Percentiles rank a stretch among this genome's conserved stretches.
phyloP scores from a whole-genome alignment of 2,888 invertebrate species.

The Dusona sp. region DNA sequence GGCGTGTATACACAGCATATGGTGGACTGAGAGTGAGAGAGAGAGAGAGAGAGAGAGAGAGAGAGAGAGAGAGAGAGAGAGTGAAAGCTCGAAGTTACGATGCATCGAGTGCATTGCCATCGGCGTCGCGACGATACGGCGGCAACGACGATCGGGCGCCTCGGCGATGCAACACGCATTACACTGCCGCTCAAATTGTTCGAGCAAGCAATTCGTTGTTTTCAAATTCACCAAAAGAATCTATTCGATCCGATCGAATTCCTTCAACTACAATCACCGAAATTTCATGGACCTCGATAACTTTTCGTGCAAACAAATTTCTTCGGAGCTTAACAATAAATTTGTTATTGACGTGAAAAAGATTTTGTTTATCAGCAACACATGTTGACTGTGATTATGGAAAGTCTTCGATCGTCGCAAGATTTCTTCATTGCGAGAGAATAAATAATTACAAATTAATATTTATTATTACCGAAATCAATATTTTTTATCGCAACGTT shows the following conservation, averaged over 20 bases:
- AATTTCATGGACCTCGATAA: conserved; percentile 1
- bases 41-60: conserved; percentile 39
- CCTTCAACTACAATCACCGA: not conserved
- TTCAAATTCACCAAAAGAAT: not conserved
- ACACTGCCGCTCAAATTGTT: conserved; percentile 7
- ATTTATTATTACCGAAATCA: too few relatives aligned
- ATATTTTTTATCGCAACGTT: not conserved
- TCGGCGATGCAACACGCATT: conserved; percentile 45
- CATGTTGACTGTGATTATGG: not conserved
- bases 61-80: conserved; percentile 25
- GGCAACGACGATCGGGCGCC: conserved; percentile 57
- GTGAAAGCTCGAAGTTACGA: conserved; percentile 59
- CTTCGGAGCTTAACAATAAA: not conserved
- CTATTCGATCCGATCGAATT: not conserved
- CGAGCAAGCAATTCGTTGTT: not conserved
- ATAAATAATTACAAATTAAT: not conserved
- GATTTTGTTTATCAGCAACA: not conserved
- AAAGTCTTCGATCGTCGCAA: not conserved
- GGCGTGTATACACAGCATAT: conserved; percentile 47
- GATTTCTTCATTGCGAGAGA: not conserved
- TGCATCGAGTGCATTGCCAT: conserved; percentile 70
- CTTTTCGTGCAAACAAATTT: not conserved
- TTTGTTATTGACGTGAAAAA: not conserved
- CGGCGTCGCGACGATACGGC: conserved; percentile 62
- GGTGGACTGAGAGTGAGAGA: conserved; percentile 20